Base-by-base conservation (phyloP, 2,113 vertebrate species). In the Rousettus leschenaultii region DNA sequence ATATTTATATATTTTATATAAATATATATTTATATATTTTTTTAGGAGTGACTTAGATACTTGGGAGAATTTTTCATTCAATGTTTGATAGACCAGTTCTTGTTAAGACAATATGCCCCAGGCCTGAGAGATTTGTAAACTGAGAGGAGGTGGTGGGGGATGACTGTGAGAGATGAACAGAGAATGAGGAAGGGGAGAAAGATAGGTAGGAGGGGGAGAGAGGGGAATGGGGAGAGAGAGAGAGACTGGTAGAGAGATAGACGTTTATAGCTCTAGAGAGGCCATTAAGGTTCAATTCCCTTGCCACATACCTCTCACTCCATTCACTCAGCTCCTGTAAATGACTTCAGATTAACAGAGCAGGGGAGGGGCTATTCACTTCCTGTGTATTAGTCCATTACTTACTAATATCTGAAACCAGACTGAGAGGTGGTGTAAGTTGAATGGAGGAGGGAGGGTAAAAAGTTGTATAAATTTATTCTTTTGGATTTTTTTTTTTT, bases 271-370 rank as follows among this genome's bases (percentile, higher is more conserved):
- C 86, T 88, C 90, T 96, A 95, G 66, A 97, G 92, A 87, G 63
- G 82, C 94, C 85, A 96, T 96, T 97, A 95, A 97, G 77, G 10
- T 85, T 83, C 82, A 96, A 79, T 97, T 97, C 96, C 85, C 91
- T 88, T 48, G 73, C 66, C 87, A 65, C 48, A 48, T 53, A 77
- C 90, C 51, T 96, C 95, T 79, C 68, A 55, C 30, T 89, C 66
- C 43, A 73, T 51, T 94, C 95, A 85, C 86, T 95, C 89, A 88
- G 87, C 80, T 85, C 74, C 83, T 89, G 14, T 71, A 97, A 97
- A 96, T 96, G 94, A 97, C 87, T 97, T 75, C 88, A 96, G 96
- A 97, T 96, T 97, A 95, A 79, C 61, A 95, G 95, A 74, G 63
- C 66, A 91, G 85, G 92, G 75, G 38, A 95, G 97, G 96, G 85